A percentile compares a stretch with the other conserved stretches of the same genome.
Evolutionary conservation across 2,888 invertebrate species (phyloP).

Genomic region (Drosophila tripunctata): DNA sequence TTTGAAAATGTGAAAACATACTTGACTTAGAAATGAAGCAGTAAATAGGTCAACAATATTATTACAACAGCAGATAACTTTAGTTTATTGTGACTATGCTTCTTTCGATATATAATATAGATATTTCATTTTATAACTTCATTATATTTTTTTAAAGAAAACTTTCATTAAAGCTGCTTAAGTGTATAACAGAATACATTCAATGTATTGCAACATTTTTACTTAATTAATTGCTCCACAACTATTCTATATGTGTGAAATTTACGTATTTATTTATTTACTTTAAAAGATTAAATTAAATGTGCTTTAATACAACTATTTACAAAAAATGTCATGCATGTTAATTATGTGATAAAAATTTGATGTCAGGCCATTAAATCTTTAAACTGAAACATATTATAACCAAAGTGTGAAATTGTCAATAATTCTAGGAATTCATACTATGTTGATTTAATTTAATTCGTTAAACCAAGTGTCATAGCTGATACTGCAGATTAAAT

Average conservation of each 20-base stretch:
- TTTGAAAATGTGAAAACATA: background rate
- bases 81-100: background rate
- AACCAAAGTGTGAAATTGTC: too few species aligned
- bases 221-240: too few species aligned
- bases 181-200: background rate
- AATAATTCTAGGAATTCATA: too few species aligned
- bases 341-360: too few species aligned
- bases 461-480: too few species aligned
- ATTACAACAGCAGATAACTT: background rate
- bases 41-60: background rate
- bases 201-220: background rate
- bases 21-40: background rate
- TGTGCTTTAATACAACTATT: background rate
- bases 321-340: too few species aligned
- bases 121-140: background rate
- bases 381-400: too few species aligned
- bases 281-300: background rate
- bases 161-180: background rate
- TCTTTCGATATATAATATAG: background rate
- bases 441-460: too few species aligned
- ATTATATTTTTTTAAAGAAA: background rate
- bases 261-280: background rate
- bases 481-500: too few species aligned
- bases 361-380: too few species aligned
- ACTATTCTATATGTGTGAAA: background rate